Percentiles rank a stretch among this genome's conserved stretches.
Evolutionary conservation across 2,888 invertebrate species (phyloP).

Genomic region (Synergus umbraculus): DNA sequence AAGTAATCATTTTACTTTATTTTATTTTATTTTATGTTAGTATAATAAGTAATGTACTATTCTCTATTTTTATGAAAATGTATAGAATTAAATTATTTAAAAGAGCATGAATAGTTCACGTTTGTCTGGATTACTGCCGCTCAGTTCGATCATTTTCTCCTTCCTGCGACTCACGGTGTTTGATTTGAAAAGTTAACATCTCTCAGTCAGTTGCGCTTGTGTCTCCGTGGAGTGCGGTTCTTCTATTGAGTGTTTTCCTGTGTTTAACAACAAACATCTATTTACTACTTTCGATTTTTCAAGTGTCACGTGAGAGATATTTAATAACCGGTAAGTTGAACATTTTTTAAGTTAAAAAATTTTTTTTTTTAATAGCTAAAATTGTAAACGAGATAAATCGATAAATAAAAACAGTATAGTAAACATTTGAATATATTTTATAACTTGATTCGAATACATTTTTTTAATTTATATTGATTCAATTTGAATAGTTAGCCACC

Average conservation of each 20-base stretch:
- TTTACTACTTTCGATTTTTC: background rate
- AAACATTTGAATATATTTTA: background rate
- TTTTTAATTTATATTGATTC: background rate
- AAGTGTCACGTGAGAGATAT: conserved; percentile 19
- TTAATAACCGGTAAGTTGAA: conserved; percentile 6
- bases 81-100: background rate
- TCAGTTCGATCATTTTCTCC: conserved; percentile 45
- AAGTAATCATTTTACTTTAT: no score
- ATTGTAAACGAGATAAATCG: no score
- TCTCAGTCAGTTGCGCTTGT: conserved; percentile 62
- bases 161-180: conserved; percentile 48
- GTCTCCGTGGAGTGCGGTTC: conserved; percentile 56
- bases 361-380: no score
- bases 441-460: background rate
- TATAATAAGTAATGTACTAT: background rate
- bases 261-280: background rate
- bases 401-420: no score
- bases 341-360: background rate
- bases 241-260: background rate
- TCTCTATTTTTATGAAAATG: background rate
- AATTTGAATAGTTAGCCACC: background rate
- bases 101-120: background rate
- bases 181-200: conserved; percentile 44
- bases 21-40: no score
- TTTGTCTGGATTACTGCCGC: background rate